These are phyloP conservation scores for Tenthredo livida DNA, from an alignment of 2,888 invertebrate species.

Conservation along the genomic window DNA sequence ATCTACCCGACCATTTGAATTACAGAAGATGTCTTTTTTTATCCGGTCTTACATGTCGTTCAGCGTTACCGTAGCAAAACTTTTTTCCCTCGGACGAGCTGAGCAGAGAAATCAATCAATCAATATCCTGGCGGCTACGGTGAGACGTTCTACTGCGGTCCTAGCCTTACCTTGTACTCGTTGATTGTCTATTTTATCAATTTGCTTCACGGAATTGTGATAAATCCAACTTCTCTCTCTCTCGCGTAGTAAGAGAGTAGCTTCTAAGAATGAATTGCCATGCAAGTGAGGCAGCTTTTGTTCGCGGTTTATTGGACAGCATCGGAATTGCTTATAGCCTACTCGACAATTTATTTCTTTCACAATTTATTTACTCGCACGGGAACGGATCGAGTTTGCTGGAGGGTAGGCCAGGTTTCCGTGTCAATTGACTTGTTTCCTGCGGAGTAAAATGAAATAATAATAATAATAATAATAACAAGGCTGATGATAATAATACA, in stretches of 20 bases:
- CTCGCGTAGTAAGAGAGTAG: neutral
- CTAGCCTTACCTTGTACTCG: conserved; percentile 32
- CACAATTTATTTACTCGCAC: conserved; percentile 38
- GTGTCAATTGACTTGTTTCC: conserved; percentile 39
- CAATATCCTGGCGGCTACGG: conserved; percentile 32
- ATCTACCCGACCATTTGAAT: conserved; percentile 30
- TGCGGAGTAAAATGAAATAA: conserved; percentile 29
- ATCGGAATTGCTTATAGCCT: conserved; percentile 31
- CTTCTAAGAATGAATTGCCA: conserved; percentile 40
- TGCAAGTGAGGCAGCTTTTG: conserved; percentile 30
- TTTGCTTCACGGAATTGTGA: conserved; percentile 50
- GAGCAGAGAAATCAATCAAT: conserved; percentile 45
- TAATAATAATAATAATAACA: conserved; percentile 20
- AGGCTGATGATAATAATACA: conserved; percentile 32
- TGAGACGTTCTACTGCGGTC: conserved; percentile 18
- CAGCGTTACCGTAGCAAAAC: conserved; percentile 4
- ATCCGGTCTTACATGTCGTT: conserved; percentile 2
- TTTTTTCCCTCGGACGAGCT: conserved; percentile 8
- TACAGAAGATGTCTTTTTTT: conserved; percentile 44
- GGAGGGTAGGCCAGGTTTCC: conserved; percentile 15
- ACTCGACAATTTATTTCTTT: conserved; percentile 46
- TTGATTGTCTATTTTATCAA: conserved; percentile 46
- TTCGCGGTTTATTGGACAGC: conserved; percentile 42
- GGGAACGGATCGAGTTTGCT: neutral
- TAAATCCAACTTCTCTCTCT: conserved; percentile 31